These are phyloP conservation scores for Papilio glaucus DNA, from an alignment of 1,140 invertebrate genomes.

Conservation along the genomic window DNA sequence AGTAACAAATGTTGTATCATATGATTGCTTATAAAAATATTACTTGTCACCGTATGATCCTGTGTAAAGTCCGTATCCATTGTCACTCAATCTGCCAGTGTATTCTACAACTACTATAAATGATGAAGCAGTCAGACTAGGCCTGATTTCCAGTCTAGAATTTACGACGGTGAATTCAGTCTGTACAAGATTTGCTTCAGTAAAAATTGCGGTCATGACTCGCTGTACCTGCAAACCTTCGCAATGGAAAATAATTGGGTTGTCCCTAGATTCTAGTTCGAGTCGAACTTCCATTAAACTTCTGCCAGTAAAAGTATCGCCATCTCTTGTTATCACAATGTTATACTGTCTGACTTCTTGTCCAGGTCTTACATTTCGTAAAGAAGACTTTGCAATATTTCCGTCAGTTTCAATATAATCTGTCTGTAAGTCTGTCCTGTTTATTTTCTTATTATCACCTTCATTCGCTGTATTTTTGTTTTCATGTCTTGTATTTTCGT, in stretches of 20 bases:
- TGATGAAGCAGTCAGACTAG: slow-evolving; percentile 39
- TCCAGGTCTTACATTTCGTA: slow-evolving; percentile 54
- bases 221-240: slow-evolving; percentile 49
- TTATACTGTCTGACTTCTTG: slow-evolving; percentile 54
- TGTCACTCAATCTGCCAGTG: slow-evolving; percentile 64
- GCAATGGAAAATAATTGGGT: slow-evolving; percentile 54
- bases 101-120: slow-evolving; percentile 70
- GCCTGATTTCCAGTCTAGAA: slow-evolving; percentile 53
- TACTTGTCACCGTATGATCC: slow-evolving; percentile 54
- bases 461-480: neutral
- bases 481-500: neutral
- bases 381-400: slow-evolving; percentile 15
- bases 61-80: slow-evolving; percentile 53
- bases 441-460: neutral
- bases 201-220: slow-evolving; percentile 56
- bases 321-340: slow-evolving; percentile 54
- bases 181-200: slow-evolving; percentile 44
- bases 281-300: slow-evolving; percentile 58
- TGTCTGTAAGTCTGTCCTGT: neutral
- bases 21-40: slow-evolving; percentile 45
- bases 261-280: slow-evolving; percentile 46
- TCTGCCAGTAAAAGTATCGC: slow-evolving; percentile 52
- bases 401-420: slow-evolving; percentile 20
- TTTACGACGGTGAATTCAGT: slow-evolving; percentile 44
- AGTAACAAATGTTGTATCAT: neutral